phyloP scores from a whole-genome alignment of 2,113 vertebrate genomes.

The Oceanodroma tethys region DNA sequence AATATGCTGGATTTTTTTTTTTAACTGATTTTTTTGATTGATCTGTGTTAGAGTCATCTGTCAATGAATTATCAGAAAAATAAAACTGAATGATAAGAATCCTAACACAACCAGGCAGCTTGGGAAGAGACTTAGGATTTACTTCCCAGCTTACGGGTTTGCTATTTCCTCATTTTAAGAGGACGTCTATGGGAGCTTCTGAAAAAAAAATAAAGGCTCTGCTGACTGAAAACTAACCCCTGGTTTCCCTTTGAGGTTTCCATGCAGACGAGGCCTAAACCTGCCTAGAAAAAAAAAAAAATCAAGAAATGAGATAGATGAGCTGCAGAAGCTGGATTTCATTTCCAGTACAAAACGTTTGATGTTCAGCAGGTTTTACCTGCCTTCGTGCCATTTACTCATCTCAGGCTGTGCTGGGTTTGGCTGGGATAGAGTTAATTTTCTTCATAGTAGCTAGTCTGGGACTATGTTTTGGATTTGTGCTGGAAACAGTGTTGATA shows the following conservation, averaged over 20 bases:
- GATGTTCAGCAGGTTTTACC: background rate
- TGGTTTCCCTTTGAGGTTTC: background rate
- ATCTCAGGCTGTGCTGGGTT: background rate
- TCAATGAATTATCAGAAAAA: background rate
- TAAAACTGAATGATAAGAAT: background rate
- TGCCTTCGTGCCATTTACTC: background rate
- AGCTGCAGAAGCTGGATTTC: background rate
- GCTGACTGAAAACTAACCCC: background rate
- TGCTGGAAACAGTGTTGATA: too few species aligned
- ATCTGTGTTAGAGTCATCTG: background rate
- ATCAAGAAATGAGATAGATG: background rate
- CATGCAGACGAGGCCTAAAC: background rate
- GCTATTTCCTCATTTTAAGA: background rate
- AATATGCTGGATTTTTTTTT: fast-evolving
- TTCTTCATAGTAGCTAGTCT: too few species aligned
- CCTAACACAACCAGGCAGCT: background rate
- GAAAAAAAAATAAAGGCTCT: background rate
- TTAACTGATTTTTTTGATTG: background rate
- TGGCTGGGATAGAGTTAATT: too few species aligned
- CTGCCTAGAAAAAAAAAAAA: background rate
- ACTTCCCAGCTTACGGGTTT: background rate
- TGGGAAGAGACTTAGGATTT: background rate
- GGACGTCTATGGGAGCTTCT: background rate
- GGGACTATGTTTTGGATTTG: too few species aligned
- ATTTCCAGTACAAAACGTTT: background rate